Evolutionary conservation across 2,113 vertebrate genomes (phyloP).

Genomic region (Bothrops jararaca): DNA sequence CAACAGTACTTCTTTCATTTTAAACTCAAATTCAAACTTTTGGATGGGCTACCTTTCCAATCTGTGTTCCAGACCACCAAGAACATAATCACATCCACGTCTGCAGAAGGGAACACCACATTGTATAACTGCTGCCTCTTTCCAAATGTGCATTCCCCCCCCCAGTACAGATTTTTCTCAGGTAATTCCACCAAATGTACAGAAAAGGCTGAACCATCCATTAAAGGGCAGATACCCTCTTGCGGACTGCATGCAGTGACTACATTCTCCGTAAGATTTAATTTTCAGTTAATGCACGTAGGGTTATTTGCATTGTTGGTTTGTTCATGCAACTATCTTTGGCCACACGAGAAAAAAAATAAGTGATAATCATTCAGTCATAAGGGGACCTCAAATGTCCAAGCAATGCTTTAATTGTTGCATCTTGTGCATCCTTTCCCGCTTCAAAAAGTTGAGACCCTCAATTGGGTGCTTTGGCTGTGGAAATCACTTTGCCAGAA

Average conservation of each 20-base stretch:
- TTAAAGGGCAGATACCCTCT: neutral
- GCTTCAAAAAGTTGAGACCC: neutral
- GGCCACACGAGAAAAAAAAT: neutral
- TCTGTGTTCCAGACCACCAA: neutral
- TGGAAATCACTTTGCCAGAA: neutral
- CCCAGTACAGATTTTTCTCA: neutral
- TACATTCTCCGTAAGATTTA: neutral
- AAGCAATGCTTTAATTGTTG: neutral
- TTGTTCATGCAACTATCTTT: neutral
- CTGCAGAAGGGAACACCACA: neutral
- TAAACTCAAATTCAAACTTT: neutral
- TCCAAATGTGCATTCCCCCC: neutral
- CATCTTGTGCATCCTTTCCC: neutral
- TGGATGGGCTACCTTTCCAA: neutral
- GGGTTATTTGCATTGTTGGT: neutral
- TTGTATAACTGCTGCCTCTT: slow-evolving; percentile 1
- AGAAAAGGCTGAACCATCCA: neutral
- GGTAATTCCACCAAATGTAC: neutral
- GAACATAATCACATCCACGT: neutral
- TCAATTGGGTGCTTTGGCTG: neutral
- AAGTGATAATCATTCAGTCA: neutral
- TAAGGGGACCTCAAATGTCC: neutral
- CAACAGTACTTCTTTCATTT: neutral
- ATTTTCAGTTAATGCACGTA: neutral
- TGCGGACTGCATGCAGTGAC: neutral